Conservation (phyloP, 1,140 invertebrate genomes). For the Bombus vancouverensis region DNA sequence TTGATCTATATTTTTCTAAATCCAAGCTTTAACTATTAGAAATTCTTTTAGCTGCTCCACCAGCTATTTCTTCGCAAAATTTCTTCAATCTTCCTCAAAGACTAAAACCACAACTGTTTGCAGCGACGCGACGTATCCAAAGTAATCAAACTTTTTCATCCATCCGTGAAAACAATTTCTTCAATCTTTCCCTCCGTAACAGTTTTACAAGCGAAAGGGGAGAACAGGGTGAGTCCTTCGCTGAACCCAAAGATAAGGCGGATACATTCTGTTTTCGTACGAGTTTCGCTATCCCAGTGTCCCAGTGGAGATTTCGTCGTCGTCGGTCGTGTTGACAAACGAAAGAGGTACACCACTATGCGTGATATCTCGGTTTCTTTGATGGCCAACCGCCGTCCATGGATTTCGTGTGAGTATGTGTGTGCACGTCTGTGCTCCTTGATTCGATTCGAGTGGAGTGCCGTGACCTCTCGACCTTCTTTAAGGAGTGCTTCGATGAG, state of each 20-base stretch:
- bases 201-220: not conserved
- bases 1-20: not conserved
- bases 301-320: not conserved
- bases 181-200: no score
- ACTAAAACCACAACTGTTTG: not conserved
- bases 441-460: constrained; percentile 27
- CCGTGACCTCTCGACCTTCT: constrained; percentile 53
- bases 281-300: constrained; percentile 21
- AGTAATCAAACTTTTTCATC: not conserved
- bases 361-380: constrained; percentile 53
- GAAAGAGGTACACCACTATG: constrained; percentile 28
- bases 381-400: constrained; percentile 41
- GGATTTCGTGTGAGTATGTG: not conserved
- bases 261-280: constrained; percentile 8
- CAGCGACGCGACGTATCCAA: no score
- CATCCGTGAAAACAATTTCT: constrained; percentile 8
- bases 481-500: constrained; percentile 50
- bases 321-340: constrained; percentile 42
- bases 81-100: not conserved
- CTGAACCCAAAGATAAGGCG: constrained; percentile 26
- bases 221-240: not conserved
- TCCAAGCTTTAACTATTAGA: not conserved
- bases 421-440: not conserved
- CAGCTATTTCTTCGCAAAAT: not conserved
- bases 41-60: not conserved